Evolutionary conservation across 2,888 invertebrate species (phyloP), one percentile per base, ranked within the genome.

Genomic region (Phlogophora meticulosa): DNA sequence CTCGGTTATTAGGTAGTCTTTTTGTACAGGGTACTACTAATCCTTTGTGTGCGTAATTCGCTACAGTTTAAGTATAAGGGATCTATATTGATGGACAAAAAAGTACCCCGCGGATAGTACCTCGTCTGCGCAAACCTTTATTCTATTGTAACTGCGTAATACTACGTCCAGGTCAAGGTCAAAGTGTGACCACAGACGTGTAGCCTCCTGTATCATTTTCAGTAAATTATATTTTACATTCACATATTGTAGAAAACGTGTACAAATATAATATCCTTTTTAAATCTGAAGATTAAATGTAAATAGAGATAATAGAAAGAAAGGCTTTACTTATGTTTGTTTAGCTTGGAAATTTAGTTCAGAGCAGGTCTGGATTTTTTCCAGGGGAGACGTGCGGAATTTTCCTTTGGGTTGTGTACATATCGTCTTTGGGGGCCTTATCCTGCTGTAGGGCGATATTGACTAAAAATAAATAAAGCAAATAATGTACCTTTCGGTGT

Each of bases 251-350:
- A 22, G 13, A 24, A 53, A 72, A 48, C 36, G 32, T 59, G 42
- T 66, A 43, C 43, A 45, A 51, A 63, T 51, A 34, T 42, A 7
- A 38, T 55, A 72, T 57, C 42, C 28, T 42, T 57, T 32, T 20
- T 28, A 34, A 46, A 66, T 48, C n/a, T 66, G 15, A 53, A 53
- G 32, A 73, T 48, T 59, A 2, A 59, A 57, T 60, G 11, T 61
- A 45, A 60, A 76, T 76, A 45, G 45, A 49, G 20, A 43, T 72
- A 15, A n/a, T 32, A 34, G 66, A 36, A 49, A 55, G 1, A 24
- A 17, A 7, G 48, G 34, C 11, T 42, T 42, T 65, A 11, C 56
- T 56, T 63, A n/a, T 49, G 22, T 52, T 52, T 20, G 20, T 36
- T 40, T 38, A 22, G 10, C 15, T 38, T n/a, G 20, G 17, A 45